These are phyloP conservation scores for Halictus ligatus DNA, from an alignment of 2,888 invertebrate genomes.

Conservation along the genomic window DNA sequence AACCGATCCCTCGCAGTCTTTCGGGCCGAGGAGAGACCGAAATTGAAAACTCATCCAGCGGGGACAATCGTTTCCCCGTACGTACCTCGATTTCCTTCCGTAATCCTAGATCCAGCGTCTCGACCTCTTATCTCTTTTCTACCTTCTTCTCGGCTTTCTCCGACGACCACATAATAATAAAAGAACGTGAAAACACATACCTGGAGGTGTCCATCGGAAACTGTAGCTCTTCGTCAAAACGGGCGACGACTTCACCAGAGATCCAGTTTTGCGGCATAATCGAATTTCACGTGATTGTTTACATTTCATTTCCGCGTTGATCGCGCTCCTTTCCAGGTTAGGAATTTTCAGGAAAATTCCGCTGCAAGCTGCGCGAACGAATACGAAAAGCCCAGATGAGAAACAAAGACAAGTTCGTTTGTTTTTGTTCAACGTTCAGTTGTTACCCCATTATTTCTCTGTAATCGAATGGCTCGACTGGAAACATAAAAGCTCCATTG, in stretches of 20 bases:
- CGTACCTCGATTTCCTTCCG: conserved; percentile 28
- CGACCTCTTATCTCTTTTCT: not conserved
- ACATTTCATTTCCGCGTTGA: too few relatives aligned
- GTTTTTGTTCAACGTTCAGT: too few relatives aligned
- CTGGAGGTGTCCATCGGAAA: not conserved
- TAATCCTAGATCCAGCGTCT: conserved; percentile 27
- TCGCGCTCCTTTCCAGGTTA: too few relatives aligned
- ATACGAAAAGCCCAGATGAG: not conserved
- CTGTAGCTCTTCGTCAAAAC: not conserved
- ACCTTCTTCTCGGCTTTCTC: not conserved
- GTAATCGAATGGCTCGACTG: not conserved
- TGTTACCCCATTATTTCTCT: not conserved
- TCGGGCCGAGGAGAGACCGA: not conserved
- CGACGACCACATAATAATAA: not conserved
- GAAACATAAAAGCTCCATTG: not conserved
- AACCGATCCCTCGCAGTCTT: not conserved
- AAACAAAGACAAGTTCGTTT: not conserved
- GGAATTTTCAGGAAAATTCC: too few relatives aligned
- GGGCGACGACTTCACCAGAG: not conserved
- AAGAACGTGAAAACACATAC: not conserved
- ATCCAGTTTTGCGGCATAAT: too few relatives aligned
- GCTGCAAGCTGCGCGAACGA: too few relatives aligned
- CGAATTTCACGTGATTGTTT: too few relatives aligned
- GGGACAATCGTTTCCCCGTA: conserved; percentile 15
- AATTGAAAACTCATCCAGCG: conserved; percentile 33